phyloP scores from a whole-genome alignment of 2,113 vertebrate genomes.

The Cichladusa arquata region DNA sequence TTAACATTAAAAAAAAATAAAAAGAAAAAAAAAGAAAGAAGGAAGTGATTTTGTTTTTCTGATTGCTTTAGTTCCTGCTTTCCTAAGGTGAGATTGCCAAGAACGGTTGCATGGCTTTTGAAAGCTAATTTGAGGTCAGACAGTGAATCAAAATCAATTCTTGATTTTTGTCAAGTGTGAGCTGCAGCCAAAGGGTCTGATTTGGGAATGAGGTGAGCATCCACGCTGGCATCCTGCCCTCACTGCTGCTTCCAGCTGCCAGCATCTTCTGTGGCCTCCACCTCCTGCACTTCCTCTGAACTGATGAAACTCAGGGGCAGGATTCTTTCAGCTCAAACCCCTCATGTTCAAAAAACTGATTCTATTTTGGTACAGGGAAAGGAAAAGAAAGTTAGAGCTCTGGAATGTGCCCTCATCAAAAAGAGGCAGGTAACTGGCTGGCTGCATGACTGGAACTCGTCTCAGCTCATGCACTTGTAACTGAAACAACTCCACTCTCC shows the following conservation, averaged over 20 bases:
- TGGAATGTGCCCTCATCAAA: background rate
- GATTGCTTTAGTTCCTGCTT: slow-evolving; percentile 19
- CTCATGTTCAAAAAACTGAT: background rate
- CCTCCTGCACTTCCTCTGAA: background rate
- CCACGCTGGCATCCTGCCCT: rapidly evolving
- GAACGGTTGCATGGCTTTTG: background rate
- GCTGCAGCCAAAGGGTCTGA: background rate
- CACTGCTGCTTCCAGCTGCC: background rate
- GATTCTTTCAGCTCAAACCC: background rate
- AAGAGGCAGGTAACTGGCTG: slow-evolving; percentile 15
- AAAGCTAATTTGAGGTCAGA: slow-evolving; percentile 48
- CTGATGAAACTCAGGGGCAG: background rate
- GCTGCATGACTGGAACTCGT: background rate
- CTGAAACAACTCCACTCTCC: slow-evolving; percentile 16
- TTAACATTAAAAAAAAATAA: background rate
- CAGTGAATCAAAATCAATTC: background rate
- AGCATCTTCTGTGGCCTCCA: background rate
- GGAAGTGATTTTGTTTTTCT: background rate
- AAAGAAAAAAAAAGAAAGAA: background rate
- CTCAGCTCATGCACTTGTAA: slow-evolving; percentile 38
- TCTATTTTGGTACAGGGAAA: background rate
- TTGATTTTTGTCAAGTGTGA: slow-evolving; percentile 12
- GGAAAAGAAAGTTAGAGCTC: background rate
- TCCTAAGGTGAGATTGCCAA: background rate
- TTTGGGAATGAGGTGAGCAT: background rate